Percentiles rank a stretch among this genome's conserved stretches.
Evolutionary conservation across 2,797 vertebrate genomes (phyloP).

Genomic region (Enteromius trimaculatus): DNA sequence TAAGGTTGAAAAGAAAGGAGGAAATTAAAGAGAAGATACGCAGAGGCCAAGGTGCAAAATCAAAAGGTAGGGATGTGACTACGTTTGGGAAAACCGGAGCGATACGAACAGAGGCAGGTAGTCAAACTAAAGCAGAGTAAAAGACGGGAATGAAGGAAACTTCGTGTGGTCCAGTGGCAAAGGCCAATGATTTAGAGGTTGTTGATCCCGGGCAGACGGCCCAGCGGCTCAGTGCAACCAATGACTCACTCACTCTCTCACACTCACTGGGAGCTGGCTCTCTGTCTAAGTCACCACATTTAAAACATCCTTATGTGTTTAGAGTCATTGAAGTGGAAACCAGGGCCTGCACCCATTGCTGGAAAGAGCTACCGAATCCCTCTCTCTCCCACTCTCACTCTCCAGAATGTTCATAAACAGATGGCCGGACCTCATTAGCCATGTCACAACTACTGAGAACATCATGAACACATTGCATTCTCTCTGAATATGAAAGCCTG

Average conservation of each 20-base stretch:
- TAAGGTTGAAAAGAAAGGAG: neutral
- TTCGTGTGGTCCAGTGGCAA: constrained; percentile 78
- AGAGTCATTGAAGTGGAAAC: constrained; percentile 80
- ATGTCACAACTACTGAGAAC: constrained; percentile 81
- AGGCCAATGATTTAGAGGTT: constrained; percentile 81
- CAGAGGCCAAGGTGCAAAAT: neutral
- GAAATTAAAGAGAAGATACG: constrained; percentile 5
- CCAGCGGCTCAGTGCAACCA: constrained; percentile 72
- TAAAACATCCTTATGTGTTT: constrained; percentile 81
- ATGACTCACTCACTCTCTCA: constrained; percentile 71
- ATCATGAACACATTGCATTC: constrained; percentile 77
- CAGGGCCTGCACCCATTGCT: constrained; percentile 69
- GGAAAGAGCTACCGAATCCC: constrained; percentile 78
- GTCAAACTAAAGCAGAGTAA: constrained; percentile 55
- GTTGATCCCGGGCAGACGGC: constrained; percentile 79
- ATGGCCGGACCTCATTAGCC: constrained; percentile 79
- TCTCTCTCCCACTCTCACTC: constrained; percentile 58
- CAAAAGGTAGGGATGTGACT: neutral
- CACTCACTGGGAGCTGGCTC: constrained; percentile 68
- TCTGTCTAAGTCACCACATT: constrained; percentile 78
- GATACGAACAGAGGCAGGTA: constrained; percentile 23
- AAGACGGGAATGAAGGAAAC: constrained; percentile 68
- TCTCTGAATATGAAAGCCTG: constrained; percentile 66
- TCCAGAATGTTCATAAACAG: constrained; percentile 77
- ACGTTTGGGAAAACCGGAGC: constrained; percentile 31